Evolutionary conservation across 2,888 invertebrate genomes (phyloP), one percentile per base, ranked within the genome.

Genomic region (Xestia xanthographa): DNA sequence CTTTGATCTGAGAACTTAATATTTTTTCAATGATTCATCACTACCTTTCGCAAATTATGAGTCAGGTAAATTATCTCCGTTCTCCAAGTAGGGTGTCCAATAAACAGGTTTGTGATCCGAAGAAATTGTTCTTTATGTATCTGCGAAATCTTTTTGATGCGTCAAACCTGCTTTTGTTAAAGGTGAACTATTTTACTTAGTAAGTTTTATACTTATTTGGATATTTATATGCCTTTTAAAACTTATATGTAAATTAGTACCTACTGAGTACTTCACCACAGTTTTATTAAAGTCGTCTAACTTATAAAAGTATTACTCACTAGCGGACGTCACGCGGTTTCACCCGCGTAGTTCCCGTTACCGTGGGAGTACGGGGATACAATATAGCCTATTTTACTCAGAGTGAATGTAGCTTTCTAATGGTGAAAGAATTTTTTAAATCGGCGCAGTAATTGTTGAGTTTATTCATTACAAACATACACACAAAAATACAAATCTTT

Each of bases 41-140:
- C 26, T 60, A n/a, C 41, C 58, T 69, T 66, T 5, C 62, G 29
- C n/a, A 69, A 65, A 65, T 48, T 4, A 50, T 80, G 66, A 76
- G 71, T 80, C 65, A 65, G 53, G 34, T 50, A 26, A 1, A 8
- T 63, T 63, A 41, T 63, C 63, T 17, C 12, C 29, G 8, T 20
- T 34, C 14, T 60, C 53, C 68, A 29, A 48, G 12, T 77, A 71
- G 22, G 48, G 50, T 29, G 12, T 62, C 22, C 12, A 41, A 45
- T 6, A 50, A 78, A 79, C 80, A 65, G 79, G 74, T 84, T 83
- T 79, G 14, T 48, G 34, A 20, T 5, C 41, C 50, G n/a, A 66
- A 62, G 43, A 72, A 41, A 67, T 60, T 26, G 29, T 38, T 58
- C n/a, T 17, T 14, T 26, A 38, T 53, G 0, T 71, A 17, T 60